A percentile compares a stretch with the other conserved stretches of the same genome.
Conservation (phyloP, 2,113 vertebrate species). For the Microcebus lehilahytsara region DNA sequence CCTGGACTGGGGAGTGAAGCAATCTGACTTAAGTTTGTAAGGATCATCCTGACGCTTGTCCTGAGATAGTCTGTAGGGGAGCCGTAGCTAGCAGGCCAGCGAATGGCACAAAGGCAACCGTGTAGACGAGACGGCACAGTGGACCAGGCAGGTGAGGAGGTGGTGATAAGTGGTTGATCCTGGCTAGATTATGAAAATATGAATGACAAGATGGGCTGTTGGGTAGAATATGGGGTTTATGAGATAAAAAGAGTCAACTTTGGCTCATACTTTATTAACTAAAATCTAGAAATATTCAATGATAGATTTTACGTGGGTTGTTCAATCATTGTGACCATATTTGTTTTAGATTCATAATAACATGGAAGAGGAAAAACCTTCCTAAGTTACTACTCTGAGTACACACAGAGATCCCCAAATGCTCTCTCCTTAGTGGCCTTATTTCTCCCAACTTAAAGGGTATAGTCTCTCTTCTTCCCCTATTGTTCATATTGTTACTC, state of each 20-base stretch:
- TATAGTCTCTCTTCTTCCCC: neutral
- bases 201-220: neutral
- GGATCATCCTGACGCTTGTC: neutral
- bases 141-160: no score
- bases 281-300: neutral
- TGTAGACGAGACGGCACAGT: rapidly evolving
- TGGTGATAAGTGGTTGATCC: rapidly evolving
- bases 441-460: neutral
- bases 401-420: neutral
- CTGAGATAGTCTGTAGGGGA: neutral
- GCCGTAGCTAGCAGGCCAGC: neutral
- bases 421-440: neutral
- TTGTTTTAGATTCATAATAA: neutral
- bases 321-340: neutral
- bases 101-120: rapidly evolving
- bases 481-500: neutral
- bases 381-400: neutral
- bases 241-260: neutral
- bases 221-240: neutral
- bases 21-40: neutral
- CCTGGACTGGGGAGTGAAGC: neutral
- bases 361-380: neutral
- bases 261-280: neutral
- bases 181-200: neutral
- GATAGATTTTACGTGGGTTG: neutral